These are phyloP conservation scores for Sphaeramia orbicularis DNA, from an alignment of 2,797 vertebrate species.

Conservation along the genomic window DNA sequence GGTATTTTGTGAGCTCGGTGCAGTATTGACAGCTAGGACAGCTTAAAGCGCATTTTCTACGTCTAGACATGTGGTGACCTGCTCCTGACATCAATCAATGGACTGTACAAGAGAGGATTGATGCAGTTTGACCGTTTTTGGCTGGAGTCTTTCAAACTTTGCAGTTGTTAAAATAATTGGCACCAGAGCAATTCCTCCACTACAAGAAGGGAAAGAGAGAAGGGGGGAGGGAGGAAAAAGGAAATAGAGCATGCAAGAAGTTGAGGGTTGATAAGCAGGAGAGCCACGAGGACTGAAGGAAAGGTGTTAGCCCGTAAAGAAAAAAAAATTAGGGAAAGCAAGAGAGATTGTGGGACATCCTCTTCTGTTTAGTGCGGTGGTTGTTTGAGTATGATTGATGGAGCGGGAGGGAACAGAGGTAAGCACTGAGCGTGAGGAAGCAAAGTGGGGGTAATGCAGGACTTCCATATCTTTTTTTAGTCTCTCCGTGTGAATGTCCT, in stretches of 20 bases:
- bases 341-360: constrained; percentile 77
- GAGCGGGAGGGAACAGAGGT: constrained; percentile 68
- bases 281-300: constrained; percentile 35
- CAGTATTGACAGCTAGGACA: constrained; percentile 59
- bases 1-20: constrained; percentile 18
- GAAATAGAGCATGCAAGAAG: constrained; percentile 51
- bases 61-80: constrained; percentile 74
- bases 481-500: background rate
- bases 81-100: constrained; percentile 77
- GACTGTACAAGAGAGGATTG: constrained; percentile 66
- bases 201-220: constrained; percentile 15
- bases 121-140: constrained; percentile 69
- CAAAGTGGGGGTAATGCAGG: constrained; percentile 60
- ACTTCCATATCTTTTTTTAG: constrained; percentile 32
- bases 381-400: constrained; percentile 81
- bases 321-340: constrained; percentile 42
- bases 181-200: constrained; percentile 46
- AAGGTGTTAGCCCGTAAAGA: constrained; percentile 53
- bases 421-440: constrained; percentile 52
- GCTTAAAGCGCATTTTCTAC: constrained; percentile 65
- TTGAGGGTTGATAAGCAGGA: constrained; percentile 65
- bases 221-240: constrained; percentile 12
- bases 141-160: constrained; percentile 70
- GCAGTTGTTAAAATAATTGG: constrained; percentile 70
- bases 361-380: constrained; percentile 75